These are phyloP conservation scores for Lepidurus couesii DNA, from an alignment of 1,140 invertebrate genomes.

Conservation along the genomic window DNA sequence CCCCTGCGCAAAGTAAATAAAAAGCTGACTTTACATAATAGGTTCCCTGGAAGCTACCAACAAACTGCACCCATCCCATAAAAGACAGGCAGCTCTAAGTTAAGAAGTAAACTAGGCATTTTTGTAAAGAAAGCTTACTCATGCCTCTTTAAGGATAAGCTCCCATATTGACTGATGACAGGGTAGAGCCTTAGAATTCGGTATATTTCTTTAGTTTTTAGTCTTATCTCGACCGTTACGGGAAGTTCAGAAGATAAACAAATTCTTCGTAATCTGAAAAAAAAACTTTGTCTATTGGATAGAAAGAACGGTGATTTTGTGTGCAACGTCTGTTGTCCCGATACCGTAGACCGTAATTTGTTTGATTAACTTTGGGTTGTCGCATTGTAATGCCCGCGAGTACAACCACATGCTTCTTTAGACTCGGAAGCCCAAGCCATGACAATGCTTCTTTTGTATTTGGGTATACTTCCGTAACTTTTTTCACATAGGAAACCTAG, in stretches of 20 bases:
- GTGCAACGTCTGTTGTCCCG: constrained; percentile 7
- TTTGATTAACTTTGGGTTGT: neutral
- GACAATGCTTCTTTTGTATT: no score
- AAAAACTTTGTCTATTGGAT: neutral
- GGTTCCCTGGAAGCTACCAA: neutral
- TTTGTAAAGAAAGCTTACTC: neutral
- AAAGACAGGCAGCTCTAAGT: neutral
- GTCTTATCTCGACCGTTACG: neutral
- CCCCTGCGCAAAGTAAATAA: constrained; percentile 78
- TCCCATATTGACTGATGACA: constrained; percentile 15
- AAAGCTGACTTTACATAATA: constrained; percentile 10
- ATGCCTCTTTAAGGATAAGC: neutral
- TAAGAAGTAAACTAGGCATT: neutral
- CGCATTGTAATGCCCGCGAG: no score
- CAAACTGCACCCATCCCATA: neutral
- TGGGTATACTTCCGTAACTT: neutral
- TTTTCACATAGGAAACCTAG: neutral
- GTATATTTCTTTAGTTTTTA: neutral
- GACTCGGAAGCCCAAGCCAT: no score
- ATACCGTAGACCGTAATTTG: neutral
- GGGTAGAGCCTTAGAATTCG: neutral
- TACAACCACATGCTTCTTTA: no score
- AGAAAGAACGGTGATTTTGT: no score
- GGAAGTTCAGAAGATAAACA: neutral
- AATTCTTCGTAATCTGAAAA: constrained; percentile 2